These are phyloP conservation scores for Acridotheres tristis DNA, from an alignment of 2,797 vertebrate genomes.

Conservation along the genomic window DNA sequence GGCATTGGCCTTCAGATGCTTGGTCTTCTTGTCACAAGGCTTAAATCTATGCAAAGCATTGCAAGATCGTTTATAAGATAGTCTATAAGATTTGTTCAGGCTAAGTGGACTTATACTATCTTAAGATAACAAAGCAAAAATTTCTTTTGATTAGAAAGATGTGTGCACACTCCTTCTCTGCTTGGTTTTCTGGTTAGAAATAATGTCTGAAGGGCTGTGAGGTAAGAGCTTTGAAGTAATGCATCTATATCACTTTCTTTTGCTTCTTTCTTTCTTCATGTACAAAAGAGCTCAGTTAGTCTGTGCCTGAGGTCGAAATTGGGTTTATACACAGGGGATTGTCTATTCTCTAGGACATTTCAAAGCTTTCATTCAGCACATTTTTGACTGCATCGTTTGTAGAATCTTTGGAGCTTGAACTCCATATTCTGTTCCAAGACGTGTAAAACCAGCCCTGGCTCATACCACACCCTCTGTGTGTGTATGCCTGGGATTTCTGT, in stretches of 20 bases:
- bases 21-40: rapidly evolving
- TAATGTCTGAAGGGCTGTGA: not conserved
- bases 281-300: slow-evolving; percentile 30
- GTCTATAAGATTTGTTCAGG: not conserved
- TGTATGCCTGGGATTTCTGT: not conserved
- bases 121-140: not conserved
- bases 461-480: not conserved
- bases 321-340: not conserved
- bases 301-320: not conserved
- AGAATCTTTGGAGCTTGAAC: not conserved
- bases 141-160: not conserved
- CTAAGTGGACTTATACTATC: not conserved
- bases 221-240: not conserved
- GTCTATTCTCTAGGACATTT: slow-evolving; percentile 5
- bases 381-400: not conserved
- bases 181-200: not conserved
- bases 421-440: rapidly evolving
- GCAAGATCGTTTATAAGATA: not conserved
- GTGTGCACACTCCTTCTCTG: not conserved
- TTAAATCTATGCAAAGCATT: not conserved
- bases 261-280: not conserved
- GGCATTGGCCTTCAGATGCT: not conserved
- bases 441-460: not conserved
- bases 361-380: slow-evolving; percentile 25
- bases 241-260: not conserved